A percentile compares a stretch with the other conserved stretches of the same genome.
These are phyloP conservation scores for Drosophila yakuba DNA, from an alignment of 1,140 invertebrate species.

Conservation along the genomic window DNA sequence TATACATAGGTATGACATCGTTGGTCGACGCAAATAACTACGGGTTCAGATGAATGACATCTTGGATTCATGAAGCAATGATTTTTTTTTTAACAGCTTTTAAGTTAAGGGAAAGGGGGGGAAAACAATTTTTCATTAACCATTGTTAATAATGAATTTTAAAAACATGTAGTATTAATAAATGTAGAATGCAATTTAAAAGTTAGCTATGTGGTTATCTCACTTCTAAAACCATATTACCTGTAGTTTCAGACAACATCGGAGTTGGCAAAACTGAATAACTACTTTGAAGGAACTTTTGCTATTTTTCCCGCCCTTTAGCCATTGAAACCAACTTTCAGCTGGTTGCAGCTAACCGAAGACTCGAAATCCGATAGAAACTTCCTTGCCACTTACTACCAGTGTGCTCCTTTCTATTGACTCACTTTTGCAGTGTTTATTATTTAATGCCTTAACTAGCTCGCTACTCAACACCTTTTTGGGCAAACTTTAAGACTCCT, in stretches of 20 bases:
- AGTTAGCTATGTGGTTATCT: neutral
- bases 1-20: conserved; percentile 23
- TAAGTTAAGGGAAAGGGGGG: no score
- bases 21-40: conserved; percentile 15
- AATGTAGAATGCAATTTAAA: neutral
- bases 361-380: conserved; percentile 25
- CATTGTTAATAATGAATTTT: no score
- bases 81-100: neutral
- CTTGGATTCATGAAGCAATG: neutral
- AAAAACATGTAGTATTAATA: neutral
- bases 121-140: no score
- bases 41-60: conserved; percentile 2
- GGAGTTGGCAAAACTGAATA: conserved; percentile 18
- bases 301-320: conserved; percentile 15
- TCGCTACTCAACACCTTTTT: conserved; percentile 60
- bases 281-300: conserved; percentile 22
- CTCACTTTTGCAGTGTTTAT: conserved; percentile 58
- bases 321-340: conserved; percentile 8
- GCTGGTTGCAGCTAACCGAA: conserved; percentile 5
- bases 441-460: conserved; percentile 72
- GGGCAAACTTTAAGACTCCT: conserved; percentile 59
- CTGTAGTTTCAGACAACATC: neutral
- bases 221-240: neutral
- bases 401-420: conserved; percentile 24
- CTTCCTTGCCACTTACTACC: conserved; percentile 1